Evolutionary conservation across 2,888 invertebrate genomes (phyloP), one percentile per base, ranked within the genome.

Genomic region (Lasioglossum calceatum): DNA sequence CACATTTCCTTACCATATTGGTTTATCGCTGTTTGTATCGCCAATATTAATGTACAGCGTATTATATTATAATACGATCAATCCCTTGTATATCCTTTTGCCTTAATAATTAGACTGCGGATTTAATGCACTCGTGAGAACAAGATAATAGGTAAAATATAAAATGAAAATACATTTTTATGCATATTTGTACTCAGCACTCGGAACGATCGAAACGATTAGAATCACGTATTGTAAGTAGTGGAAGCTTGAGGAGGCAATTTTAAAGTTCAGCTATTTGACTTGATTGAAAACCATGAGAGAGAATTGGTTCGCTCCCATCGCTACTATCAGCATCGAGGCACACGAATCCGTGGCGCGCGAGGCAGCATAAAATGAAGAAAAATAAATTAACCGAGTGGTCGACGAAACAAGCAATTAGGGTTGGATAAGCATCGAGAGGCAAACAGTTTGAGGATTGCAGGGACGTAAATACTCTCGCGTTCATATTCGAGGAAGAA

Each of bases 391-490:
- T 44, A 67, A 47, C 16, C 32, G 77, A 14, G 23, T 16, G 64
- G 7, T 67, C 27, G 47, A 16, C 42, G 32, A 44, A 64, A 64
- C 77, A 47, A 64, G 67, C 47, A 67, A 77, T 77, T 77, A 77
- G 36, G 44, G 67, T 23, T 16, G 58, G 75, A 0, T 8, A 27
- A 32, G 44, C 77, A 64, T 64, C 64, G 77, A 14, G 32, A 27
- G 44, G 64, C 64, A 50, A 67, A 77, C 32, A 70, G 36, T 64
- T 27, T 19, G 19, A 58, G 36, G 77, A 77, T 77, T 14, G 42
- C 27, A 14, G 39, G 39, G 39, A 50, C 44, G 71, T 58, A 61
- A 36, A 81, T 58, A 78, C 44, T 5, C 36, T 36, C 12, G 32
- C 32, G 58, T 58, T 75, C 39, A 32, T 47, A 50, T 61, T 61